Base-by-base conservation (phyloP, 2,888 invertebrate genomes). In the Melolontha melolontha region DNA sequence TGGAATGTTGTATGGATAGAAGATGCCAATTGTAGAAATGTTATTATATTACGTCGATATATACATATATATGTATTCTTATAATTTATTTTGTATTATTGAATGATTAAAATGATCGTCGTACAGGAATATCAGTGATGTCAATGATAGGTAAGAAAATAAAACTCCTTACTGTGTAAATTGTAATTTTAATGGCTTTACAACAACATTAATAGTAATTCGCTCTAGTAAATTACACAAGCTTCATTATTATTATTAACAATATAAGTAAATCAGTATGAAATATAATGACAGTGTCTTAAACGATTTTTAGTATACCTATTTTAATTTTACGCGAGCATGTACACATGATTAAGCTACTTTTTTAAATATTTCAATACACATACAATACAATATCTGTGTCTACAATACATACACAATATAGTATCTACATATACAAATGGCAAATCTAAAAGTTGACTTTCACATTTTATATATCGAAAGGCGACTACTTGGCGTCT, bases 1-100 rank as follows among this genome's bases (percentile, higher is more conserved):
- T 69, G 74, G 75, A 75, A 75, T 75, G 75, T 69, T 70, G 72
- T 73, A 72, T 70, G 67, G 68, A 71, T 73, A 74, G 68, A 72
- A 71, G 72, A 73, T 72, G 71, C 71, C 73, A 74, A 74, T 74
- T 73, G 72, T 71, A 72, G 71, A 73, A 72, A 69, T 72, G 67
- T 70, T 67, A 67, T 50, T 59, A 50, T 69, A 74, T 70, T 72
- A 72, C 59, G 50, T 71, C 51, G 47, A 47, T 51, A 16, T 41
- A 29, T 47, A 42, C 59, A 62, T 39, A 59, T 65, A 47, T 51
- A 39, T 42, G 29, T 47, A 57, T 52, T 63, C 44, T 44, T 57
- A 29, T 57, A 42, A 42, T 44, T 42, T 39, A 39, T 42, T 42
- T 44, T 5, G 16, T 14, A 17, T 17, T 39, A 16, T 55, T 16